A percentile compares a stretch with the other conserved stretches of the same genome.
These are phyloP conservation scores for Trididemnum clinides DNA, from an alignment of 23 tunicate genomes.

Conservation along the genomic window DNA sequence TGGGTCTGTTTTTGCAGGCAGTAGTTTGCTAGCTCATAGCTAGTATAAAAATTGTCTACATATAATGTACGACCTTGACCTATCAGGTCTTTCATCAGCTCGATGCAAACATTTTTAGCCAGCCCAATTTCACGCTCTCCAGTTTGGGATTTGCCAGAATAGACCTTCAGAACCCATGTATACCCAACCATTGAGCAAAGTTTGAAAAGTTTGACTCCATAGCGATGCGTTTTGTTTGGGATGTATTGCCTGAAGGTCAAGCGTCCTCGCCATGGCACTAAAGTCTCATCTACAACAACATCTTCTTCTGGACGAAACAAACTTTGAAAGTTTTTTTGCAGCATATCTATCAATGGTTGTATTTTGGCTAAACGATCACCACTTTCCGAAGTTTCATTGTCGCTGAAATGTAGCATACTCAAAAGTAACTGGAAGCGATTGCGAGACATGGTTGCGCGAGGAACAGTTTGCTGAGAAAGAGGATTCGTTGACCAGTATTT, in stretches of 20 bases:
- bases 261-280: conserved; percentile 41
- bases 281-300: conserved; percentile 33
- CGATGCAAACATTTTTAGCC: conserved; percentile 26
- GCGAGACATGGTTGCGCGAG: conserved; percentile 15
- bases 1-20: conserved; percentile 25
- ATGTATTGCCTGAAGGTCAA: conserved; percentile 29
- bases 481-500: conserved; percentile 32
- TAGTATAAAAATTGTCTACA: conserved; percentile 41
- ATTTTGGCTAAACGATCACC: conserved; percentile 20
- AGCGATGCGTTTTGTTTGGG: conserved; percentile 29
- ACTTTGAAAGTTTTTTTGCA: conserved; percentile 28
- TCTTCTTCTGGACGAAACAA: conserved; percentile 27
- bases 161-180: conserved; percentile 6
- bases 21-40: conserved; percentile 16
- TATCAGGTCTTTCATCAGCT: conserved; percentile 14
- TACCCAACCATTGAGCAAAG: conserved; percentile 23
- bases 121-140: conserved; percentile 37
- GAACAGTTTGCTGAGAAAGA: neutral
- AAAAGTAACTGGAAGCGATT: conserved; percentile 30
- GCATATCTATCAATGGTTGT: conserved; percentile 19
- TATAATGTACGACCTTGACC: conserved; percentile 32
- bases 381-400: conserved; percentile 6
- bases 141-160: conserved; percentile 27
- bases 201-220: conserved; percentile 38
- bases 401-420: conserved; percentile 12